These are phyloP conservation scores for Chloropsis hardwickii DNA, from an alignment of 2,113 vertebrate genomes.

Conservation along the genomic window DNA sequence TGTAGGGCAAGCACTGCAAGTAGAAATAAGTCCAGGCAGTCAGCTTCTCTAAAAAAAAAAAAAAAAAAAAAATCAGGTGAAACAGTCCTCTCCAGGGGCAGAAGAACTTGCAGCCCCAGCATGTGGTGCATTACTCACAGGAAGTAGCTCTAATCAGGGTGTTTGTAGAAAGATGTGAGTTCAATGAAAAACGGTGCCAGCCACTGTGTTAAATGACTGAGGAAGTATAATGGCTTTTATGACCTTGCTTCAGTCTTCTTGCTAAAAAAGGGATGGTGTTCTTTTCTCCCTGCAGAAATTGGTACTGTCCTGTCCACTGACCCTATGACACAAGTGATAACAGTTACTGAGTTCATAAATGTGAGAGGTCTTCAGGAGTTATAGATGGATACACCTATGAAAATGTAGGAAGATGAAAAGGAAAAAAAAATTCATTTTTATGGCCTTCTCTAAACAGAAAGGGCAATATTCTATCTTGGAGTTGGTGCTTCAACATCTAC, in stretches of 20 bases:
- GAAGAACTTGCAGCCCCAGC: background rate
- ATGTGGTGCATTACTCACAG: background rate
- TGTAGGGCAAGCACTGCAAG: background rate
- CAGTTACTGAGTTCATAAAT: background rate
- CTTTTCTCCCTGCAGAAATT: background rate
- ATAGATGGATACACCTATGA: background rate
- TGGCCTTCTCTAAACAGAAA: background rate
- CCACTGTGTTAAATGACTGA: background rate
- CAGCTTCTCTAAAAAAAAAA: background rate
- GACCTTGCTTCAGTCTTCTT: background rate
- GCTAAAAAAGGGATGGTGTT: background rate
- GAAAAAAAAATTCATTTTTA: background rate
- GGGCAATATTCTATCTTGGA: background rate
- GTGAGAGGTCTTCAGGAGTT: background rate
- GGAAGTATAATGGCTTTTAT: background rate
- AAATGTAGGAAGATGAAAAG: background rate
- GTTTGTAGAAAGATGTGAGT: background rate
- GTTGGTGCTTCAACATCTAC: background rate
- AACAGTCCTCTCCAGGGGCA: background rate
- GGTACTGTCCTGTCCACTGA: background rate
- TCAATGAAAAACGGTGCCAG: background rate
- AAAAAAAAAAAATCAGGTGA: background rate
- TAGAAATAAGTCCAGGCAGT: background rate
- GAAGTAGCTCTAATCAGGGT: background rate
- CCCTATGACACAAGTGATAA: background rate